phyloP scores from a whole-genome alignment of 2,797 vertebrate genomes.

The Protosalanx chinensis region DNA sequence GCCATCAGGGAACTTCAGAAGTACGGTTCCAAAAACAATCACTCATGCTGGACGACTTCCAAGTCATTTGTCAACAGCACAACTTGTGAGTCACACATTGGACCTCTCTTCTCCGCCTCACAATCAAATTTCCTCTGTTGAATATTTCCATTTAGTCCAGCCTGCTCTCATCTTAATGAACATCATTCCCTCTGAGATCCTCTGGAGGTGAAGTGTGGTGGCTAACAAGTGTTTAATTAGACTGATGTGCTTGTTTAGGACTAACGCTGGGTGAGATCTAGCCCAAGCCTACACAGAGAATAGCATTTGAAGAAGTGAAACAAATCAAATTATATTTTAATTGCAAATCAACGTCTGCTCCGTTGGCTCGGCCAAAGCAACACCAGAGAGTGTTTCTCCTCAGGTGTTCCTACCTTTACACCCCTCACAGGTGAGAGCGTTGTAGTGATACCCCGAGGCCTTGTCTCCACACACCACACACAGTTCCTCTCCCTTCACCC shows the following conservation, averaged over 20 bases:
- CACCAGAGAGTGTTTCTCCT: no score
- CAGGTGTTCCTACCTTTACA: slow-evolving; percentile 85
- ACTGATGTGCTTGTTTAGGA: neutral
- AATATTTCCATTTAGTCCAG: neutral
- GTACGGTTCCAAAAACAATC: no score
- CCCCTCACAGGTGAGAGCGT: slow-evolving; percentile 96
- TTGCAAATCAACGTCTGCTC: no score
- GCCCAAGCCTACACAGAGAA: neutral
- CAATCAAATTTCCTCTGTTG: slow-evolving; percentile 1
- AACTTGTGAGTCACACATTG: slow-evolving; percentile 5
- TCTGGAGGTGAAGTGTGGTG: neutral
- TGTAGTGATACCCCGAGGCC: slow-evolving; percentile 98
- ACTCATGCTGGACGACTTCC: neutral
- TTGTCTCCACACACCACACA: slow-evolving; percentile 98
- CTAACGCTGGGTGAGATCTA: no score
- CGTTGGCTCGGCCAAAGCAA: no score
- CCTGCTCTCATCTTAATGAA: neutral
- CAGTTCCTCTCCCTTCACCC: slow-evolving; percentile 90
- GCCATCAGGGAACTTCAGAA: no score
- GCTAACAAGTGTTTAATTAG: slow-evolving; percentile 10
- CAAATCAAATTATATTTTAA: no score
- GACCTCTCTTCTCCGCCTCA: neutral
- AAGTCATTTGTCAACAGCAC: neutral
- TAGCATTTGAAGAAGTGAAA: no score
- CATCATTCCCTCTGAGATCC: neutral